phyloP scores from a whole-genome alignment of 2,113 vertebrate species.

The Anhinga rufa region DNA sequence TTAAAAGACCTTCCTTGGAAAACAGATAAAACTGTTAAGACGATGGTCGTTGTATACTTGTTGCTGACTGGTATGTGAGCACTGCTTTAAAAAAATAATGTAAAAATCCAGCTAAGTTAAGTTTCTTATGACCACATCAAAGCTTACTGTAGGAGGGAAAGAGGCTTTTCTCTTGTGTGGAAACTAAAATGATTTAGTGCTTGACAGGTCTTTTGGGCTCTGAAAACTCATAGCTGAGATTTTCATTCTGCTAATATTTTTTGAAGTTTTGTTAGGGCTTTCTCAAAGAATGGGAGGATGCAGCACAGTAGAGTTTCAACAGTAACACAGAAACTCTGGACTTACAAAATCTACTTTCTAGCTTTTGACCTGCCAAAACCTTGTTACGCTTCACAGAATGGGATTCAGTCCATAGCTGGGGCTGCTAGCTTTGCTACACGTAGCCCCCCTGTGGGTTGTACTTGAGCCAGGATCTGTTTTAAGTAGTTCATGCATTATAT shows the following conservation, averaged over 20 bases:
- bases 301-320: neutral
- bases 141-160: neutral
- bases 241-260: neutral
- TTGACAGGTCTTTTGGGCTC: neutral
- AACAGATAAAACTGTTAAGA: neutral
- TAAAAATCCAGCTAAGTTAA: neutral
- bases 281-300: neutral
- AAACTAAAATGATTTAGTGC: neutral
- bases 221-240: neutral
- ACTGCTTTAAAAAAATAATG: neutral
- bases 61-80: neutral
- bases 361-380: neutral
- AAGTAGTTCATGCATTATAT: rapidly evolving
- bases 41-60: rapidly evolving
- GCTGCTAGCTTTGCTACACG: neutral
- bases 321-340: neutral
- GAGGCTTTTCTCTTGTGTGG: neutral
- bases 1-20: neutral
- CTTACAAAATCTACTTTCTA: neutral
- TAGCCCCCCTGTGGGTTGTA: neutral
- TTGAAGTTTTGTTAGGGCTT: neutral
- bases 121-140: neutral
- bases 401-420: neutral
- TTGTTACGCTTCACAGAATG: neutral
- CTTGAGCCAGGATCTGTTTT: neutral